phyloP scores from a whole-genome alignment of 1,140 invertebrate species.

The Lerema accius region DNA sequence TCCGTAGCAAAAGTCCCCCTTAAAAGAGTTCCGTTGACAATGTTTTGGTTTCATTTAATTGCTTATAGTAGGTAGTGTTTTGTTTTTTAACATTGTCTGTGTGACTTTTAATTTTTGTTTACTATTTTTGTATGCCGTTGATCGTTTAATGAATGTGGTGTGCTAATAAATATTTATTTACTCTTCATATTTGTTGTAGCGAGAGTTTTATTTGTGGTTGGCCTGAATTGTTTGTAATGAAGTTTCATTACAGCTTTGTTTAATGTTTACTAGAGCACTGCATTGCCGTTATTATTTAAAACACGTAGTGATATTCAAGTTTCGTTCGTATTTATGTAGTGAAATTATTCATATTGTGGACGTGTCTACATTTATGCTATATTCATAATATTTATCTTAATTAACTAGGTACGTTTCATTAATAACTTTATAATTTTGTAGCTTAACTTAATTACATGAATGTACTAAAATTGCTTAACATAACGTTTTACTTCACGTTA shows the following conservation, averaged over 20 bases:
- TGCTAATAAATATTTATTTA: conserved; percentile 28
- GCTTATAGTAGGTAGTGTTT: conserved; percentile 34
- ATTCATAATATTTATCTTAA: conserved; percentile 18
- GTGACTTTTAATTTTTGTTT: conserved; percentile 14
- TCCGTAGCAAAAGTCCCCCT: conserved; percentile 48
- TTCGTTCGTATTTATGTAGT: conserved; percentile 4
- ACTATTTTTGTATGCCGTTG: conserved; percentile 6
- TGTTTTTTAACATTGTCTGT: conserved; percentile 37
- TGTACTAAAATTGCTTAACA: no score
- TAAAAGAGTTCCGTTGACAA: conserved; percentile 40
- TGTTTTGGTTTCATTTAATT: conserved; percentile 37
- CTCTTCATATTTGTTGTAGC: conserved; percentile 7
- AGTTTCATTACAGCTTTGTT: conserved; percentile 6
- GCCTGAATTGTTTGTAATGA: conserved; percentile 3
- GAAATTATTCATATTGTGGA: not conserved
- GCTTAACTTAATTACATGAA: no score
- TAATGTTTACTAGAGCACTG: conserved; percentile 20
- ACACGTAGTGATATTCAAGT: conserved; percentile 1
- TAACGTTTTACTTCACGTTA: no score
- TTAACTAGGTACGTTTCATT: conserved; percentile 32
- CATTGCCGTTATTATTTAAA: conserved; percentile 12
- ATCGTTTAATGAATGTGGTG: conserved; percentile 13
- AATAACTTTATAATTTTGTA: not conserved
- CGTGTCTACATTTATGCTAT: not conserved
- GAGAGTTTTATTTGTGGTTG: conserved; percentile 9